These are phyloP conservation scores for Ctenomys sociabilis DNA, from an alignment of 2,113 vertebrate species.

Conservation along the genomic window DNA sequence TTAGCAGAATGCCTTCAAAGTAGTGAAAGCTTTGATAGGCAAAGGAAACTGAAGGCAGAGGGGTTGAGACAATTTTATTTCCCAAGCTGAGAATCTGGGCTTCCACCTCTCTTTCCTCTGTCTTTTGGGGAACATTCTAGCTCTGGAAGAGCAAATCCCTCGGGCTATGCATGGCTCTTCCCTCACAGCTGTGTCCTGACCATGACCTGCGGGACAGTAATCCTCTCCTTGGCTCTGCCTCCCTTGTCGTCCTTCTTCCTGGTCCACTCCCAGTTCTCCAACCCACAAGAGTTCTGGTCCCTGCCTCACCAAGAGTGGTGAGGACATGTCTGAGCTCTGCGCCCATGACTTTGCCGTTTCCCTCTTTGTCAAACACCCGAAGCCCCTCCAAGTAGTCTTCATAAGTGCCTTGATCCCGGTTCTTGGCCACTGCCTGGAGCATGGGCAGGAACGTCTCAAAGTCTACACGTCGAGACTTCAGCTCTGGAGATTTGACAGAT, in stretches of 20 bases:
- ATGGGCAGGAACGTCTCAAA: constrained; percentile 94
- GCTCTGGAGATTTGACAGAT: constrained; percentile 83
- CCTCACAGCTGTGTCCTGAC: not conserved
- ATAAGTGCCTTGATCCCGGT: constrained; percentile 89
- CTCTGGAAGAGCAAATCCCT: not conserved
- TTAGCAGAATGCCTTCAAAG: not conserved
- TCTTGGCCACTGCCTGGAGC: constrained; percentile 90
- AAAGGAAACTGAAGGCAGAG: not conserved
- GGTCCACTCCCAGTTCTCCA: not conserved
- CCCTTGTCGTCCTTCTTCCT: not conserved
- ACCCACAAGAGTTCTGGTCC: not conserved
- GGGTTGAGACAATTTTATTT: not conserved
- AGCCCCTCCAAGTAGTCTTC: constrained; percentile 92
- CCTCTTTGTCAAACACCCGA: constrained; percentile 94
- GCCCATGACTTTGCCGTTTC: constrained; percentile 97
- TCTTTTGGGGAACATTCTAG: not conserved
- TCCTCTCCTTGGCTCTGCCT: constrained; percentile 7
- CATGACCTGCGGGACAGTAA: not conserved
- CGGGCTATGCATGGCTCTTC: not conserved
- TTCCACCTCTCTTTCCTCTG: not conserved
- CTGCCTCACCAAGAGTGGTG: constrained; percentile 89
- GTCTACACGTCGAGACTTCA: constrained; percentile 90
- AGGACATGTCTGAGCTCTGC: constrained; percentile 98
- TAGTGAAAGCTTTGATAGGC: not conserved
- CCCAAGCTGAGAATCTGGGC: not conserved